phyloP scores from a whole-genome alignment of 2,797 vertebrate genomes.

The Meriones psammophilus region DNA sequence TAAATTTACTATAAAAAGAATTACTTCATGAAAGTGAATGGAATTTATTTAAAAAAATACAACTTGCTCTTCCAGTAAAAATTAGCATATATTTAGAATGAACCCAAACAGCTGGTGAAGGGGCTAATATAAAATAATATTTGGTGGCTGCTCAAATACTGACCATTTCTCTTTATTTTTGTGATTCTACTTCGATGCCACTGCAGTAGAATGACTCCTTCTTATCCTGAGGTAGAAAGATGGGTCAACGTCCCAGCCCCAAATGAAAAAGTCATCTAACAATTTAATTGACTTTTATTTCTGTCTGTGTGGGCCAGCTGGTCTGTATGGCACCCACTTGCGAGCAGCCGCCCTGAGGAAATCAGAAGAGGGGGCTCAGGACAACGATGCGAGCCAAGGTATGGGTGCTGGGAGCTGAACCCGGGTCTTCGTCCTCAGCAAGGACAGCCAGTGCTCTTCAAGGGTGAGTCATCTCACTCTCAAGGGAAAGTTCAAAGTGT shows the following conservation, averaged over 20 bases:
- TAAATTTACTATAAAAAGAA: conserved; percentile 2
- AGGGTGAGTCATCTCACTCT: neutral
- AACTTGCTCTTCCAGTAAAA: neutral
- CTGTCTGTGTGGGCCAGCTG: neutral
- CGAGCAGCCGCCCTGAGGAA: no score
- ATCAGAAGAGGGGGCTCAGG: neutral
- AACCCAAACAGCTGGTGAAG: neutral
- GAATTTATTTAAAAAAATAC: neutral
- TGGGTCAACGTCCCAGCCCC: neutral
- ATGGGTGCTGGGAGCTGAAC: neutral
- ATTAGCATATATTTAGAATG: neutral
- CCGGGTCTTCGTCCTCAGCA: neutral
- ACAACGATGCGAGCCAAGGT: neutral
- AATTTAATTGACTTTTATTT: neutral
- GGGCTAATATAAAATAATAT: neutral
- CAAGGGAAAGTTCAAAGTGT: neutral
- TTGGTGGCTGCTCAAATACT: neutral
- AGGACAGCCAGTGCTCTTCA: no score
- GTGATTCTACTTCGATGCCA: conserved; percentile 22
- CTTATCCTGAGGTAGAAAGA: conserved; percentile 39
- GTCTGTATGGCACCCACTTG: no score
- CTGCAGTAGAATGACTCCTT: neutral
- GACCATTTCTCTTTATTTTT: conserved; percentile 22
- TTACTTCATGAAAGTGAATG: neutral
- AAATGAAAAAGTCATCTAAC: neutral